Evolutionary conservation across 2,113 vertebrate species (phyloP), one percentile per base, ranked within the genome.

Genomic region (Centropristis striata): DNA sequence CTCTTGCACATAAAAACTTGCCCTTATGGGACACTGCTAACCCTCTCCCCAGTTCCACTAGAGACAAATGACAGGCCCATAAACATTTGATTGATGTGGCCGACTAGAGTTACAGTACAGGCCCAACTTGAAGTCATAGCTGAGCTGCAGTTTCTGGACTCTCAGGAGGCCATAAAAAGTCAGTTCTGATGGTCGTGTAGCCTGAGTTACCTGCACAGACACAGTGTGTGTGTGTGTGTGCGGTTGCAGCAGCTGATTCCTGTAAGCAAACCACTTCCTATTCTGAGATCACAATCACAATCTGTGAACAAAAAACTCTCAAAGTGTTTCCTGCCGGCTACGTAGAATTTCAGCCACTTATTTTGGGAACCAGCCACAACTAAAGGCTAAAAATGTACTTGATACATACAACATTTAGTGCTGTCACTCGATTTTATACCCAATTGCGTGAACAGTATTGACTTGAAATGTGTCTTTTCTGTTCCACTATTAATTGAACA

Each of bases 41-140:
- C n/a, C 15, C 32, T 25, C 4, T 46, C 14, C 21, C 21, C 47
- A 28, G n/a, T 18, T 60, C 55, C 58, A 49, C 41, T 36, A 41
- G 64, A 68, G 73, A 76, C 47, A 49, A 32, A 67, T 64, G 83
- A 77, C 81, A 71, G 80, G 42, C 39, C 55, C 25, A 57, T 84
- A 69, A 80, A 86, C 41, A 9, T 65, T 10, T 85, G 64, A 90
- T 53, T 76, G 58, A 81, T 85, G 76, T 55, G 42, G 25, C 6
- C 1, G 63, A 55, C 71, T 85, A 46, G 57, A 75, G 77, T 90
- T 88, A 71, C 84, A 50, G 59, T 6, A n/a, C 71, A 27, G 23
- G 75, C 59, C 78, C 23, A 47, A 60, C 25, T n/a, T 67, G 16
- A 10, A 18, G 65, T 66, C 20, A 25, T 12, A 72, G 25, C 41